Conservation (phyloP, 2,113 vertebrate species). For the Hepsetus odoe region DNA sequence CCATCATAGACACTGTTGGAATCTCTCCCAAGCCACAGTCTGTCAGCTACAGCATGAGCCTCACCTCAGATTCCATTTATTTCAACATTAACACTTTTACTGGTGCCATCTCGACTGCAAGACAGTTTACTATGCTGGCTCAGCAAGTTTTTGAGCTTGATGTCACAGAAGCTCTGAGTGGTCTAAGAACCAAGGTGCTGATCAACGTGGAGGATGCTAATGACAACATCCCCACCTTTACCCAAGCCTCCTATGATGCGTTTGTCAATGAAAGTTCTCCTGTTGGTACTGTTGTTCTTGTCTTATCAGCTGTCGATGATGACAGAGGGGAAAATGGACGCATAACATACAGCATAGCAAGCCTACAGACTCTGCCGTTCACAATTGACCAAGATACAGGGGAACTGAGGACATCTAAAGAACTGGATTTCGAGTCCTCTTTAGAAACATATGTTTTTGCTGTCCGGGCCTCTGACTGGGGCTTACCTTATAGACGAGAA, state of each 20-base stretch:
- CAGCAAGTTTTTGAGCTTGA: slow-evolving; percentile 83
- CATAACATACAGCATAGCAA: slow-evolving; percentile 88
- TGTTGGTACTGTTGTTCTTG: slow-evolving; percentile 80
- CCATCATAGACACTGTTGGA: slow-evolving; percentile 83
- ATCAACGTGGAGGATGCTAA: slow-evolving; percentile 90
- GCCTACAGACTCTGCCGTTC: slow-evolving; percentile 84
- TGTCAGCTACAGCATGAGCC: slow-evolving; percentile 84
- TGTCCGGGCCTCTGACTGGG: slow-evolving; percentile 94
- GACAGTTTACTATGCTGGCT: slow-evolving; percentile 78
- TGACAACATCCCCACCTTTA: slow-evolving; percentile 87
- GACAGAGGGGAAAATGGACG: slow-evolving; percentile 93
- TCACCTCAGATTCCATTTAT: slow-evolving; percentile 77
- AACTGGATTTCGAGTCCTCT: slow-evolving; percentile 92
- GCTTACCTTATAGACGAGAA: slow-evolving; percentile 92
- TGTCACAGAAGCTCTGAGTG: slow-evolving; percentile 76
- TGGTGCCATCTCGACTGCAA: slow-evolving; percentile 86
- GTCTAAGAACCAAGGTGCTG: slow-evolving; percentile 79
- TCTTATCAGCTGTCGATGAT: slow-evolving; percentile 85
- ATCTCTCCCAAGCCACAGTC: slow-evolving; percentile 77
- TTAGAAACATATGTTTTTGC: slow-evolving; percentile 87
- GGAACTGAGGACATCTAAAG: slow-evolving; percentile 83
- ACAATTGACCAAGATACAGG: slow-evolving; percentile 89
- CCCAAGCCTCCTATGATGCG: slow-evolving; percentile 79
- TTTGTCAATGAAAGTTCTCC: slow-evolving; percentile 88
- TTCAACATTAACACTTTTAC: slow-evolving; percentile 89